Evolutionary conservation across 2,888 invertebrate species (phyloP).

Genomic region (Erynnis tages): DNA sequence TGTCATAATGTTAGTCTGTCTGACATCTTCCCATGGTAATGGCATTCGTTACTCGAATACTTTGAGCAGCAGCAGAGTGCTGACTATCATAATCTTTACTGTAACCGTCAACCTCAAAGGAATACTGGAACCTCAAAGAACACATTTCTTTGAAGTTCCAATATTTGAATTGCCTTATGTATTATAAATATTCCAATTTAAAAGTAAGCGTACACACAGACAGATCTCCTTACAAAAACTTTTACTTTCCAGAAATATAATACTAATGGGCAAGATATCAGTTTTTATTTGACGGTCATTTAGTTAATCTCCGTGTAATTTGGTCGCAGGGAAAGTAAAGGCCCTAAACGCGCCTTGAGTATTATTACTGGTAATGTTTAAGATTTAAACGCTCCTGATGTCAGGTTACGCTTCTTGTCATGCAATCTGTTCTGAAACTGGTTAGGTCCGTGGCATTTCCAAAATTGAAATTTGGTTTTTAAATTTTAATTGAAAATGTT

Average conservation of each 20-base stretch:
- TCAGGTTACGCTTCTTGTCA: slow-evolving; percentile 6
- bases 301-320: slow-evolving; percentile 40
- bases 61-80: no score
- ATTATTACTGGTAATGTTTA: slow-evolving; percentile 26
- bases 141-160: no score
- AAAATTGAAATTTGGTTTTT: background rate
- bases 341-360: slow-evolving; percentile 29
- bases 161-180: no score
- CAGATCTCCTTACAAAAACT: background rate
- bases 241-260: background rate
- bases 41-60: no score
- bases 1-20: no score
- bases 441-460: background rate
- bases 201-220: no score
- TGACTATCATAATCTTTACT: no score
- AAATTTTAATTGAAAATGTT: background rate
- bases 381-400: slow-evolving; percentile 19
- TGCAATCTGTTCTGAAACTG: slow-evolving; percentile 2
- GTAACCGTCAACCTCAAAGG: no score
- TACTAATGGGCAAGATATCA: slow-evolving; percentile 16
- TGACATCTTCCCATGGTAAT: no score
- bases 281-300: slow-evolving; percentile 34
- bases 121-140: no score
- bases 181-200: no score
- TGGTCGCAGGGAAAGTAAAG: slow-evolving; percentile 40